Evolutionary conservation across 2,888 invertebrate genomes (phyloP), one percentile per base, ranked within the genome.

Genomic region (Dicycla oo): DNA sequence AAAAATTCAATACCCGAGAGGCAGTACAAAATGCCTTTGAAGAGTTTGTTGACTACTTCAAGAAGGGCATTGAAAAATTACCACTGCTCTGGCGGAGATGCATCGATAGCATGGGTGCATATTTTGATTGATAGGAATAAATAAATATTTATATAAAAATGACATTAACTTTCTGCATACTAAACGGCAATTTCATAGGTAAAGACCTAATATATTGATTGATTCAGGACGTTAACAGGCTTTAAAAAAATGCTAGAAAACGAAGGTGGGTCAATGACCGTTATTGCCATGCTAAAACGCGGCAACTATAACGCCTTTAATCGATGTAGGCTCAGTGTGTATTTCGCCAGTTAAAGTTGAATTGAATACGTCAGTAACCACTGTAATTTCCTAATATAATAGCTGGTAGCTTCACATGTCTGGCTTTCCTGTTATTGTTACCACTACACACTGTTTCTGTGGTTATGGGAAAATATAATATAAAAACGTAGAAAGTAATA

Each of bases 371-470:
- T 69, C 43, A 45, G 2, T 2, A 26, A 38, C 20, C 34, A 7
- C 7, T 13, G 34, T 57, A 18, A 40, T 40, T 11, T 45, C 7
- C 23, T 13, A 60, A 63, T 5, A 6, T 66, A 30, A 56, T 40
- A 7, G 45, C 1, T 56, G 34, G 11, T n/a, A 40, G 15, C 2
- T n/a, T 13, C 13, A 40, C 15, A 53, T n/a, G 6, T 30, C n/a
- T 13, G 3, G 49, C 18, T 68, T 73, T 68, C 73, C 73, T 66
- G 66, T 40, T 54, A 53, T 23, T 47, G 23, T 40, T 56, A 58
- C 15, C 1, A 30, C 0, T 58, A 8, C 11, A 4, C 3, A 3
- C 11, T 38, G 34, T 66, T 43, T 34, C 7, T 26, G 23, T 43
- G 13, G n/a, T 57, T 47, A 43, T 56, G 56, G 69, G 49, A n/a